Evolutionary conservation across 2,888 invertebrate genomes (phyloP), one percentile per base, ranked within the genome.

Genomic region (Ichneumoninae sp.): DNA sequence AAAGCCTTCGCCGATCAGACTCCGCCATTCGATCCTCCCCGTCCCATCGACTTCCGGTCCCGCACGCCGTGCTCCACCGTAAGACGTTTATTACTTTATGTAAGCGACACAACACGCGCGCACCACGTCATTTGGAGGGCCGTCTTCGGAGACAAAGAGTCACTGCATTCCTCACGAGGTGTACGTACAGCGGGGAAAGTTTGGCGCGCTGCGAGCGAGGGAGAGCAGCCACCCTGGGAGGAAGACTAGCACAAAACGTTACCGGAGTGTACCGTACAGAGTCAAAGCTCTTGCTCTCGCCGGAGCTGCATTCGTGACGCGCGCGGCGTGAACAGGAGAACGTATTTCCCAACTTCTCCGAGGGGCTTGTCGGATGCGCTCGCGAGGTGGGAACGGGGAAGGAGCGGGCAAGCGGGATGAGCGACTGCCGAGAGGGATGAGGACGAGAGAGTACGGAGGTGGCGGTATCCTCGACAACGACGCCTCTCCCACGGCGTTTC

Each of bases 381-480:
- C 19, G 50, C 68, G 68, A 4, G 65, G 44, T 22, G 60, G 16
- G 50, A 54, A 36, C 19, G 71, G 36, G 33, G 40, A 19, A 8
- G 8, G 47, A 69, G 33, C 40, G 36, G 60, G 73, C 26, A 10
- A 47, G 22, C 36, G 68, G 36, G 47, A 74, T 36, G 57, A 13
- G 47, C 40, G 44, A 75, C 63, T 54, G 26, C n/a, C 26, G 52
- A 75, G 33, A 47, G 26, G 36, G 22, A 75, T 65, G 69, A n/a
- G 63, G 50, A 74, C 52, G 70, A 70, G 60, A 73, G 76, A 57
- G 70, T 65, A 33, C 73, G 76, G 77, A 84, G 54, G 77, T 81
- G 77, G 73, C 73, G 65, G 74, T 54, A 65, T 74, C 82, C 84
- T 81, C 81, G 78, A 84, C 85, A 87, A 85, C 81, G 80, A 73